Evolutionary conservation across 2,113 vertebrate genomes (phyloP).

Genomic region (Spheniscus mendiculus): DNA sequence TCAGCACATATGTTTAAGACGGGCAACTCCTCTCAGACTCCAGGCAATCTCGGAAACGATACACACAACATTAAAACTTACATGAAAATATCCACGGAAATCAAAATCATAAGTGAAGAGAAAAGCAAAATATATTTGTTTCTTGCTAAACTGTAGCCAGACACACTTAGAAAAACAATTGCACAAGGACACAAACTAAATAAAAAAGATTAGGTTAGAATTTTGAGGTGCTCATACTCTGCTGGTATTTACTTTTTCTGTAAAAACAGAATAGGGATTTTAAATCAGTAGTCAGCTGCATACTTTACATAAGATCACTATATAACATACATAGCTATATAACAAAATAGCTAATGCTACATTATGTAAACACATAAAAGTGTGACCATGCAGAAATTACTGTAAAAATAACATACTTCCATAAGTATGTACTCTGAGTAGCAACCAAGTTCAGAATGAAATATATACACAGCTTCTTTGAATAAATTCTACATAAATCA

Average conservation of each 20-base stretch:
- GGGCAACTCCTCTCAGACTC: neutral
- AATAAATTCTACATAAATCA: neutral
- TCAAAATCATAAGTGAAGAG: neutral
- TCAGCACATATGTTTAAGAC: neutral
- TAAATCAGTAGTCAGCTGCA: neutral
- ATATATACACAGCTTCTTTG: neutral
- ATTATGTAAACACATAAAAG: neutral
- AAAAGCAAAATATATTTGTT: neutral
- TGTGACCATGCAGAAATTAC: neutral
- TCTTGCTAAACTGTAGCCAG: neutral
- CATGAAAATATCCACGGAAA: neutral
- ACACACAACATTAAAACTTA: neutral
- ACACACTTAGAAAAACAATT: neutral
- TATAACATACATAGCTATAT: neutral
- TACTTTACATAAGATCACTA: neutral
- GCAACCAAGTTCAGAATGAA: neutral
- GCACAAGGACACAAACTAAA: neutral
- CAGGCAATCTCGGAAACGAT: neutral
- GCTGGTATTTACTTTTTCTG: neutral
- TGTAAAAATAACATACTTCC: neutral
- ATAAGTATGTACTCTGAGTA: neutral
- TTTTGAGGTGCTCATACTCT: neutral
- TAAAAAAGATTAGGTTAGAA: neutral
- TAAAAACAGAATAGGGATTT: neutral
- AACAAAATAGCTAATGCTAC: neutral